These are phyloP conservation scores for Portunus trituberculatus DNA, from an alignment of 1,140 invertebrate species.

Conservation along the genomic window DNA sequence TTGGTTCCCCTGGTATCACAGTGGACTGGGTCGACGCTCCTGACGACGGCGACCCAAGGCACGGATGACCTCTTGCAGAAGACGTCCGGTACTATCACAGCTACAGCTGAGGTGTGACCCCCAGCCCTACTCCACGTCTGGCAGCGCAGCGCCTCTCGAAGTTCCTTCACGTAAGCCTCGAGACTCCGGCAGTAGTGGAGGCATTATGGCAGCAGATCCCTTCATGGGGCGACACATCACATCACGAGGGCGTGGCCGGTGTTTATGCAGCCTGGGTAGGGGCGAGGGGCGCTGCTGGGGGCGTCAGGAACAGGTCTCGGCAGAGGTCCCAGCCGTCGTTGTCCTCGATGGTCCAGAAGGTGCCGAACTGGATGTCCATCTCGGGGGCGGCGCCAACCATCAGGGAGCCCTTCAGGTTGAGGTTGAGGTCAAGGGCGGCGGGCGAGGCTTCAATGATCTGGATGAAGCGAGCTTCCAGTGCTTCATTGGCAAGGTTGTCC, in stretches of 20 bases:
- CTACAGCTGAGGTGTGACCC: not conserved
- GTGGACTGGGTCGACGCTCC: constrained; percentile 22
- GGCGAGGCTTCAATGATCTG: constrained; percentile 77
- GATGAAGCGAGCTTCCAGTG: constrained; percentile 78
- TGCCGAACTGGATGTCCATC: constrained; percentile 70
- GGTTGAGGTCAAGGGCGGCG: constrained; percentile 67
- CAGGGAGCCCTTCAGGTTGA: constrained; percentile 71
- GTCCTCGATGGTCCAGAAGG: constrained; percentile 75
- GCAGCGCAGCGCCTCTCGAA: not conserved
- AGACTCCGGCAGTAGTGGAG: not conserved
- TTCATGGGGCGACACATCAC: constrained; percentile 54
- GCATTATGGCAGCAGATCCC: constrained; percentile 49
- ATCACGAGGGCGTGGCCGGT: not conserved
- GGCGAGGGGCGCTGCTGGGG: not conserved
- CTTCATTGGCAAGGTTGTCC: constrained; percentile 78
- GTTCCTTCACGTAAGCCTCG: not conserved
- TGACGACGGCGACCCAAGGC: not conserved
- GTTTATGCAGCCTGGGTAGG: not conserved
- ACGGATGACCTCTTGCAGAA: constrained; percentile 58
- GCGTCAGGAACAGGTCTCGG: constrained; percentile 59
- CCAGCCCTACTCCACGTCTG: not conserved
- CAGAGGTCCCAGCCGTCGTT: constrained; percentile 68
- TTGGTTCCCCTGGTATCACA: constrained; percentile 50
- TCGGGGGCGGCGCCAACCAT: constrained; percentile 59
- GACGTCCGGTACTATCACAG: constrained; percentile 41